Evolutionary conservation across 1,140 invertebrate species (phyloP), one percentile per base, ranked within the genome.

Genomic region (Bacillus rossius): DNA sequence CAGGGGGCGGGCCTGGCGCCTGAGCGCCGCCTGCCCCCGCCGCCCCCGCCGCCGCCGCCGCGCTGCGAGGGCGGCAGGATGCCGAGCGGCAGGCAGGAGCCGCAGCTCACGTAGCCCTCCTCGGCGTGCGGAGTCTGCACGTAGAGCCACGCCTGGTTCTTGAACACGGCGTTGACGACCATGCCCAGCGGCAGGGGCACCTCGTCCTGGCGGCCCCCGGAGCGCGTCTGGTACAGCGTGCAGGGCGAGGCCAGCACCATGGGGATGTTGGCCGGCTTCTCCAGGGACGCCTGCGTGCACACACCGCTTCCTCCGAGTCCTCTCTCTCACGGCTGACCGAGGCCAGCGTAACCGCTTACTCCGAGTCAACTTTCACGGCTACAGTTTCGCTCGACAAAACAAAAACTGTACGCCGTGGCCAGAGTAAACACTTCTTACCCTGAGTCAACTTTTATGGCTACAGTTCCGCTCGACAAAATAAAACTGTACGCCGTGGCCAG

Each of bases 131-230:
- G 82, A 1, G 89, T 91, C 69, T 91, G 88, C 1, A 88, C 87
- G 65, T 91, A 91, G 1, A 92, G 69, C 89, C 89, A 92, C 61
- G 82, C 81, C 26, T 87, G 83, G 63, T 88, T 91, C 71, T 89
- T 89, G 70, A 91, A 92, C 5, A 91, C 83, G 0, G 88, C 89
- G 68, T 91, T 92, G 0, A 92, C 87, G 2, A 92, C 87, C 69
- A 89, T 91, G 8, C 89, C 89, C 47, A 91, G 72, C 0, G 88
- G 87, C 51, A 92, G 68, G 0, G 81, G 75, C 34, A 88, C 75
- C 70, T 90, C 87, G 19, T 80, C 77, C 67, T 89, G 87, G 48
- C 78, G 79, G 17, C 84, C 84, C 14, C 82, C 84, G 0, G 75
- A 67, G 45, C 84, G 79, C 0, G 86, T 90, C 67, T 88, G 85